A percentile compares a stretch with the other conserved stretches of the same genome.
Evolutionary conservation across 1,140 invertebrate species (phyloP).

Genomic region (Ceratoteleas bidentatus): DNA sequence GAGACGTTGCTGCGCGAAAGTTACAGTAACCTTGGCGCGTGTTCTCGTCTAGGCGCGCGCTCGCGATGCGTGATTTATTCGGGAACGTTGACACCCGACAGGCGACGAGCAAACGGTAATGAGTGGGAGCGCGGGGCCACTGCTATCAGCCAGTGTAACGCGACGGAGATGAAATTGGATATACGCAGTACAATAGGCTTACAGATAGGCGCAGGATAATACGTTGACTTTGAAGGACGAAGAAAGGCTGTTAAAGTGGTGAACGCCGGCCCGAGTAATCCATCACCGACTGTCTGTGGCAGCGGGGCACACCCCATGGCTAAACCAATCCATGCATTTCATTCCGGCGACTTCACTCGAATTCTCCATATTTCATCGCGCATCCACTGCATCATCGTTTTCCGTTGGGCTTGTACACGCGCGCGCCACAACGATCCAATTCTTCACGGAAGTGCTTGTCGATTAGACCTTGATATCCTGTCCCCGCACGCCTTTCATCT

Average conservation of each 20-base stretch:
- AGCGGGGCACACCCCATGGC: constrained; percentile 71
- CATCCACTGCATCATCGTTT: constrained; percentile 76
- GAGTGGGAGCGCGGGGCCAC: constrained; percentile 48
- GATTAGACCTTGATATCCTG: constrained; percentile 19
- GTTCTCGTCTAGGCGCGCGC: constrained; percentile 19
- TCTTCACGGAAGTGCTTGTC: constrained; percentile 29
- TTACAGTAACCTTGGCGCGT: constrained; percentile 52
- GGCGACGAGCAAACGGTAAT: constrained; percentile 56
- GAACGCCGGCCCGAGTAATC: constrained; percentile 73
- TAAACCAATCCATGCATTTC: constrained; percentile 81
- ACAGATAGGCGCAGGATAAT: constrained; percentile 58
- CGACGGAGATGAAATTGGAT: constrained; percentile 60
- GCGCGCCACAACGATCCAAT: constrained; percentile 38
- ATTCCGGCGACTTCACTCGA: constrained; percentile 77
- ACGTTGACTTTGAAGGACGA: constrained; percentile 67
- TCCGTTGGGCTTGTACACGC: constrained; percentile 67
- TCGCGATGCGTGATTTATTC: constrained; percentile 54
- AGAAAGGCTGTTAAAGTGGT: constrained; percentile 68
- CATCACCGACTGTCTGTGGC: constrained; percentile 79
- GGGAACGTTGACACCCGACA: constrained; percentile 51
- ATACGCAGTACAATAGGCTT: constrained; percentile 62
- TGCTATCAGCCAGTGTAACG: constrained; percentile 52
- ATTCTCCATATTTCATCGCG: constrained; percentile 78
- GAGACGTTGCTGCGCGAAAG: constrained; percentile 33
- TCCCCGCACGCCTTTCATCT: background rate